Conservation (phyloP, 2,888 invertebrate genomes). For the Eugnorisma glareosa region DNA sequence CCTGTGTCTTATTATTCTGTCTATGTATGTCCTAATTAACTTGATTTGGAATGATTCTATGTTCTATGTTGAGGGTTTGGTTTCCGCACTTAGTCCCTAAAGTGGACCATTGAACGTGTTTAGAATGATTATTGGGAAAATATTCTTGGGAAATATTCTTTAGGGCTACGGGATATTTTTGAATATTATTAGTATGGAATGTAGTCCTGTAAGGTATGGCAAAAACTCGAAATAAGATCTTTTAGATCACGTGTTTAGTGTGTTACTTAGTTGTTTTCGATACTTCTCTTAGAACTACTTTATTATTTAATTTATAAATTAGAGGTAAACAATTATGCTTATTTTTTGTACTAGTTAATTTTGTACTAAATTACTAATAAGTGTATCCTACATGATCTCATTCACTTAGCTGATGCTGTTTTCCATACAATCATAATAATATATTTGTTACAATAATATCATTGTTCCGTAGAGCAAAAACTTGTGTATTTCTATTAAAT, state of each 20-base stretch:
- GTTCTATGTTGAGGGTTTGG: too few species aligned
- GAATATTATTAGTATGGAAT: neutral
- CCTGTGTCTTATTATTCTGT: conserved; percentile 25
- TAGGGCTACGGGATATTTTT: neutral
- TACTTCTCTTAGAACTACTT: neutral
- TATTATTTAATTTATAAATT: conserved; percentile 17
- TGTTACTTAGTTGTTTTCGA: neutral
- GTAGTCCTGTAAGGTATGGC: neutral
- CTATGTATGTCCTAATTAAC: neutral
- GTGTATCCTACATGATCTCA: conserved; percentile 31
- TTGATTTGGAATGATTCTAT: too few species aligned
- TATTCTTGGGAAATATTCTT: conserved; percentile 9
- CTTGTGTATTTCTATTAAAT: conserved; percentile 49
- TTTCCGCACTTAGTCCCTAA: too few species aligned
- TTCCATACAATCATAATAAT: conserved; percentile 12
- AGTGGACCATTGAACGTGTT: too few species aligned
- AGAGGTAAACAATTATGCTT: neutral
- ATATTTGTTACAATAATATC: conserved; percentile 30
- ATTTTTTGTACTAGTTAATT: conserved; percentile 5
- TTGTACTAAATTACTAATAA: conserved; percentile 3
- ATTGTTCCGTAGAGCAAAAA: conserved; percentile 39
- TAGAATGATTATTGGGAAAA: neutral
- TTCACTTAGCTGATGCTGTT: conserved; percentile 23
- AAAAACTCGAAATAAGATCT: neutral
- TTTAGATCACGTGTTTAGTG: neutral